Conservation (phyloP, 2,888 invertebrate species). For the Limnephilus lunatus region DNA sequence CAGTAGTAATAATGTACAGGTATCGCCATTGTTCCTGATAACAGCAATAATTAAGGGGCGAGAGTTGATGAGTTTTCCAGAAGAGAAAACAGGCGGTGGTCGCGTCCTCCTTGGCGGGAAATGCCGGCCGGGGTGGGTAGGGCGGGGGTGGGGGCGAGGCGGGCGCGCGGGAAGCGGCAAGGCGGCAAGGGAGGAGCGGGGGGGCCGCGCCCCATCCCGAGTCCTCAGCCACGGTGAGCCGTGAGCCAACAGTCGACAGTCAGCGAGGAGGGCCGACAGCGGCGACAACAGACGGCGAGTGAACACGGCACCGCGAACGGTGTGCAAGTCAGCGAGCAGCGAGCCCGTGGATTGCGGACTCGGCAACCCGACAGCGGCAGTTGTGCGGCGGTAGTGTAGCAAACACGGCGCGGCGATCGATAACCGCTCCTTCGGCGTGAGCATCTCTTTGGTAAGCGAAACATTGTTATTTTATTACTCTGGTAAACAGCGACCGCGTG, state of each 20-base stretch:
- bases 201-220: constrained; percentile 73
- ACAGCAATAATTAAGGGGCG: neutral
- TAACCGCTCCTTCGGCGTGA: constrained; percentile 44
- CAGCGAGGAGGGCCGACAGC: constrained; percentile 66
- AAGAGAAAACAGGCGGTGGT: constrained; percentile 28
- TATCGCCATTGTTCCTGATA: neutral
- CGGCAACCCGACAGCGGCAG: neutral
- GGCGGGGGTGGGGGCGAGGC: neutral
- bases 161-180: constrained; percentile 71
- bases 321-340: neutral
- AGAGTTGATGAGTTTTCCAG: constrained; percentile 3
- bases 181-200: constrained; percentile 69
- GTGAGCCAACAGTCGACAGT: constrained; percentile 67
- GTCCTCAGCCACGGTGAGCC: constrained; percentile 75
- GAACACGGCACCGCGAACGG: neutral
- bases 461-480: constrained; percentile 40
- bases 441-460: constrained; percentile 37
- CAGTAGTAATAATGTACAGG: neutral
- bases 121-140: neutral
- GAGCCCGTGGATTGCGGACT: neutral
- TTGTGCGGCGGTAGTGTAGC: constrained; percentile 34
- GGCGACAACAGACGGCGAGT: constrained; percentile 67
- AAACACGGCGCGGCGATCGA: constrained; percentile 47
- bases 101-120: constrained; percentile 25
- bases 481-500: constrained; percentile 16